A percentile compares a stretch with the other conserved stretches of the same genome.
phyloP scores from a whole-genome alignment of 2,113 vertebrate species.

The Pagrus major region DNA sequence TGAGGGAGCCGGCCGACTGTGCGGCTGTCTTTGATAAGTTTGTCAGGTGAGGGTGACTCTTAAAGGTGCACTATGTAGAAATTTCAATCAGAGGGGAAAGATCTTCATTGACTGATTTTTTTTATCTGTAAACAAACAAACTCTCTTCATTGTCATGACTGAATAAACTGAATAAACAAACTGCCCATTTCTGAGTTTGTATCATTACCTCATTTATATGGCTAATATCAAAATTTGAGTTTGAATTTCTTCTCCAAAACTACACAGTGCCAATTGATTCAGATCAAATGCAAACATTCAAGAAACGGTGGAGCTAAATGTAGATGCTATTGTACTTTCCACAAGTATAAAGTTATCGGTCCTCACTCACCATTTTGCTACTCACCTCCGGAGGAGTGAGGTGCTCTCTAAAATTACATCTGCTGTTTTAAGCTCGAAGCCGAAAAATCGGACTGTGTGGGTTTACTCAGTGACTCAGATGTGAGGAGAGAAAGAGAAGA shows the following conservation, averaged over 20 bases:
- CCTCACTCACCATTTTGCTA: slow-evolving; percentile 25
- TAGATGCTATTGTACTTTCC: neutral
- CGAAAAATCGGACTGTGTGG: slow-evolving; percentile 59
- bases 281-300: neutral
- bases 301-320: neutral
- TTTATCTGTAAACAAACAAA: too few relatives aligned
- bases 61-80: too few relatives aligned
- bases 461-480: slow-evolving; percentile 68
- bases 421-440: slow-evolving; percentile 42
- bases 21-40: slow-evolving; percentile 93
- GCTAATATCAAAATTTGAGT: too few relatives aligned
- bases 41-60: slow-evolving; percentile 85
- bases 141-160: too few relatives aligned
- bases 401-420: slow-evolving; percentile 59
- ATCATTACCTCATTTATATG: too few relatives aligned
- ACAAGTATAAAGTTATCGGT: neutral
- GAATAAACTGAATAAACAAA: too few relatives aligned
- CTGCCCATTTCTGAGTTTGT: too few relatives aligned
- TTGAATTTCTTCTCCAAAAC: too few relatives aligned
- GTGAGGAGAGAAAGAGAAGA: slow-evolving; percentile 10
- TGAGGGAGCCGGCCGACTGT: slow-evolving; percentile 86
- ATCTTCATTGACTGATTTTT: too few relatives aligned
- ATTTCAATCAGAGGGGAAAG: too few relatives aligned
- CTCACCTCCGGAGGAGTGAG: slow-evolving; percentile 23
- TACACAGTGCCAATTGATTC: too few relatives aligned